Evolutionary conservation across 2,113 vertebrate species (phyloP), one percentile per base, ranked within the genome.

Genomic region (Rhinolophus sinicus): DNA sequence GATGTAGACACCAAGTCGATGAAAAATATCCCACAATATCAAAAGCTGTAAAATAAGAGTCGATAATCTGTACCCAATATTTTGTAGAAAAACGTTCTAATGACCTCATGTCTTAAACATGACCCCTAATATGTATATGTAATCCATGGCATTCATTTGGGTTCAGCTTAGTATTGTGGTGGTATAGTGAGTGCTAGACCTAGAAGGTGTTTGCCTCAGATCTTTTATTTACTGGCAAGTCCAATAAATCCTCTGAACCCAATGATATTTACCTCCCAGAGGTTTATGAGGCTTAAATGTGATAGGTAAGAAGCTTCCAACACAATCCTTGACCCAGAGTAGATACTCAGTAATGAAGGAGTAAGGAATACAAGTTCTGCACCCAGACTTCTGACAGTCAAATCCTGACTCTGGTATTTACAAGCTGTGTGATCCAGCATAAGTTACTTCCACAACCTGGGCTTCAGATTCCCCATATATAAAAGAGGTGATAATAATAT

Each of bases 191-290:
- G 44, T 93, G 54, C 60, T 65, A 54, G 21, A 52, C 54, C n/a
- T 85, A 50, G 47, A 77, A 76, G 77, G 8, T 82, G 72, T 93
- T 56, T 38, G 21, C 6, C 40, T 26, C 35, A 62, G 50, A 40
- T 21, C 56, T 95, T 95, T 85, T 40, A 18, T 38, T 91, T 91
- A 47, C 28, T 58, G 89, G 18, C 70, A 94, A 76, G 62, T 50
- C 47, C 21, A 54, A 77, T 44, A 96, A 94, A 95, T 84, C 47
- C 33, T 89, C 26, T 64, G 72, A 75, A n/a, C 8, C 21, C 73
- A 67, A 62, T 44, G 26, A 70, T 24, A 64, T 19, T 35, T 80
- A 69, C 70, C 56, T 82, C 67, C 33, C 21, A n/a, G n/a, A 16
- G 21, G 14, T 81, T 93, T 81, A 58, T 52, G 80, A 96, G 54